Evolutionary conservation across 2,113 vertebrate genomes (phyloP).

Genomic region (Microtus ochrogaster): DNA sequence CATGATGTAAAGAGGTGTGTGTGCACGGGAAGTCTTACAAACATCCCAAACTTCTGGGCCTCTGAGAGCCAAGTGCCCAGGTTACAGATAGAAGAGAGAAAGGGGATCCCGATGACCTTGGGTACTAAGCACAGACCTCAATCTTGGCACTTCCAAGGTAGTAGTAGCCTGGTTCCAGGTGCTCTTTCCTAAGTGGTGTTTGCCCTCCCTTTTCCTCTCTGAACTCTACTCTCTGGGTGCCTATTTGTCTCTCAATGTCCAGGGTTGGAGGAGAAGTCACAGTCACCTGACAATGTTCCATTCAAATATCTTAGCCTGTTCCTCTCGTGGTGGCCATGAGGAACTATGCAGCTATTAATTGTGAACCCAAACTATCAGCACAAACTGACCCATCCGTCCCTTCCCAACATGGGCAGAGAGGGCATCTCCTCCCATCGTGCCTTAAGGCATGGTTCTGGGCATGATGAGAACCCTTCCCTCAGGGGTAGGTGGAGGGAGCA

Average conservation of each 20-base stretch:
- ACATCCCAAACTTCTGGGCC: background rate
- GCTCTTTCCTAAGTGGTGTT: background rate
- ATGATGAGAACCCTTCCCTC: background rate
- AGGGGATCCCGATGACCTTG: background rate
- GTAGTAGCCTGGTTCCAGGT: background rate
- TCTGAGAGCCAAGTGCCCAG: background rate
- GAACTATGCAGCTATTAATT: background rate
- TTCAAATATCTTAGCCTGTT: fast-evolving
- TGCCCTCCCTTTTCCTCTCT: no score
- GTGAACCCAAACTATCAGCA: background rate
- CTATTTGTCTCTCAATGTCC: background rate
- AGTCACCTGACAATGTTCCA: background rate
- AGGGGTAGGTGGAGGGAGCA: background rate
- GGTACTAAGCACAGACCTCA: background rate
- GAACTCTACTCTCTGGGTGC: background rate
- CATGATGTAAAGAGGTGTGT: background rate
- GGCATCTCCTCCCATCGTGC: no score
- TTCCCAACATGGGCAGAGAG: background rate
- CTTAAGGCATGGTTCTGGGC: background rate
- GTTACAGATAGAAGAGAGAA: background rate
- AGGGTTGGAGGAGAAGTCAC: background rate
- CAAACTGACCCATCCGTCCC: no score
- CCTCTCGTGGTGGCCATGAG: background rate
- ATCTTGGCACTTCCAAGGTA: no score
- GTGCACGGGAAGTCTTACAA: fast-evolving